phyloP scores from a whole-genome alignment of 2,888 invertebrate species.

The Octonoba sinensis region DNA sequence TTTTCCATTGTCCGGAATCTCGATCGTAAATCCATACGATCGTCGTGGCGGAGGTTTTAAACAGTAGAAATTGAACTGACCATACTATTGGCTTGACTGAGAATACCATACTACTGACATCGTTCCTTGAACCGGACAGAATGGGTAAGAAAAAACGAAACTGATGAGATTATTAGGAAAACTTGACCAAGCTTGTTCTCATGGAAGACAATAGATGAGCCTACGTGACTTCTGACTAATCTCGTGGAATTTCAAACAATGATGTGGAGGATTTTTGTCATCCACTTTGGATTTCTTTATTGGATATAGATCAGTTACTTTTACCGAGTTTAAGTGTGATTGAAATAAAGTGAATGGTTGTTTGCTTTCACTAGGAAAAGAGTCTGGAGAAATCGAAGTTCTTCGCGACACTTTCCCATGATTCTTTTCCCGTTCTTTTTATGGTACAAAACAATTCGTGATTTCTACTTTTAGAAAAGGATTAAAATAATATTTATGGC shows the following conservation, averaged over 20 bases:
- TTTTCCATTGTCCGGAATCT: conserved; percentile 29
- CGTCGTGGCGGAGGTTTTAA: conserved; percentile 5
- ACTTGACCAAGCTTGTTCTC: conserved; percentile 17
- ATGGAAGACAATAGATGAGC: conserved; percentile 30
- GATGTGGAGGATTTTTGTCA: conserved; percentile 6
- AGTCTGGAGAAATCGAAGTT: too few species aligned
- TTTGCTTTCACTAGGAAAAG: too few species aligned
- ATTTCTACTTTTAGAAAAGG: too few species aligned
- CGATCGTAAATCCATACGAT: conserved; percentile 34
- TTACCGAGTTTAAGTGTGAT: not conserved
- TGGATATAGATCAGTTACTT: conserved; percentile 1
- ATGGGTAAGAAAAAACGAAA: too few species aligned
- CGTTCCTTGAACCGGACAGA: conserved; percentile 21
- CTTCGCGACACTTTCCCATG: too few species aligned
- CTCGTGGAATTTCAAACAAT: conserved; percentile 39
- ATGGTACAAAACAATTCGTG: too few species aligned
- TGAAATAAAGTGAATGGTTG: conserved; percentile 1
- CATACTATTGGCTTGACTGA: too few species aligned
- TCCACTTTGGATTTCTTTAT: too few species aligned
- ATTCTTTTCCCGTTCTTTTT: too few species aligned
- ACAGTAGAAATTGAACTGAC: conserved; percentile 20
- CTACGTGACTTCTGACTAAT: conserved; percentile 38
- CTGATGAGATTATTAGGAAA: conserved; percentile 35
- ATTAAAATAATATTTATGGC: too few species aligned
- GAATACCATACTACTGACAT: conserved; percentile 48